phyloP scores from a whole-genome alignment of 2,797 vertebrate species.

The Sus cebifrons region DNA sequence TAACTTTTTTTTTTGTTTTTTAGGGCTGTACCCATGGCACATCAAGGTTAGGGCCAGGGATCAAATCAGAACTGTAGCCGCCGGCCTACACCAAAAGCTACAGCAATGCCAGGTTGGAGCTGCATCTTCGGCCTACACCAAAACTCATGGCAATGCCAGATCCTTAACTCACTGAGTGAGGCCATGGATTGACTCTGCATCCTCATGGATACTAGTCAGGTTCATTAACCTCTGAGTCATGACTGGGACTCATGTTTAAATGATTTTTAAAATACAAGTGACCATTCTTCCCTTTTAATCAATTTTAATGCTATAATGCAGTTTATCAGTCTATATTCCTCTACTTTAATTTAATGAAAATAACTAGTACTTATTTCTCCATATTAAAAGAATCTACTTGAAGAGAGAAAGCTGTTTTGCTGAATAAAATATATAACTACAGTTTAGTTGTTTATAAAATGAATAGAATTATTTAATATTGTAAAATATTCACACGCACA shows the following conservation, averaged over 20 bases:
- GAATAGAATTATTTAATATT: background rate
- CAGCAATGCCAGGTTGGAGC: no score
- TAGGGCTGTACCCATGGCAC: no score
- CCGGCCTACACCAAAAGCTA: no score
- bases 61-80: no score
- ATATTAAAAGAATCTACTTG: background rate
- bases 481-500: background rate
- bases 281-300: background rate
- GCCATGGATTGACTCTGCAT: no score
- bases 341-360: background rate
- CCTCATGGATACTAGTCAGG: no score
- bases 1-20: background rate
- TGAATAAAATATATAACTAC: background rate
- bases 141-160: no score
- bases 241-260: background rate
- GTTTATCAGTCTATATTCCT: background rate
- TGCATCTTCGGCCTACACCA: no score
- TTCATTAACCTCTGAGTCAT: no score
- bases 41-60: no score
- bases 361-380: background rate
- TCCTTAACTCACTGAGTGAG: no score
- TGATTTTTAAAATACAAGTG: background rate
- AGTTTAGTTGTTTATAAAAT: conserved; percentile 8
- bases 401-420: background rate
- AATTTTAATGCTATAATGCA: background rate